Base-by-base conservation (phyloP, 1,140 invertebrate species). In the Periplaneta americana region DNA sequence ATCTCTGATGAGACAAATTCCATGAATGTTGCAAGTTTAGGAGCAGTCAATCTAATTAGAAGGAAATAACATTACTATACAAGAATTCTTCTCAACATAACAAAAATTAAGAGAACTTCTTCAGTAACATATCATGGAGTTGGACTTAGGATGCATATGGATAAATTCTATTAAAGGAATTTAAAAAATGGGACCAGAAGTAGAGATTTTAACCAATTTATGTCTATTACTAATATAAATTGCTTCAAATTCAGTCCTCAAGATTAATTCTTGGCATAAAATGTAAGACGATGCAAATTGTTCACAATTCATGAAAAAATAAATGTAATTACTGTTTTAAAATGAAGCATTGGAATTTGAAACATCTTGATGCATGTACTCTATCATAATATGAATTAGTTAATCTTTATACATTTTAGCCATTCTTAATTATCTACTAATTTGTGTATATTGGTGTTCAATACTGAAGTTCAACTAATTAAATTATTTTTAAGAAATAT, bases 21-120 rank as follows among this genome's bases (percentile, higher is more conserved):
- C 84, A 85, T 84, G 84, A 85, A 85, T 77, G 83, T 82, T 37
- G 84, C 84, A 82, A 85, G 84, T 82, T 85, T 85, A 81, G 82
- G 84, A 74, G 84, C 81, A 77, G 84, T 83, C 81, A 81, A 85
- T 84, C 84, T 85, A 83, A 81, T 80, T 78, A 83, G 80, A 82
- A 82, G 39, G 83, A 74, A 85, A 82, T 74, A 33, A 80, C n/a
- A 66, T 66, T 66, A 66, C 48, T 66, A 66, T 66, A 66, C 48
- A 66, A 66, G 48, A 66, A 57, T 79, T 48, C 22, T 57, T 48
- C 39, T 48, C 48, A 5, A 66, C n/a, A 66, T 18, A 48, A 48
- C 22, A n/a, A 28, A 66, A 66, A 2, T n/a, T 11, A 6, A 5
- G 28, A 66, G n/a, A 11, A 28, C 48, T n/a, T 66, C 48, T 66